Percentiles rank a stretch among this genome's conserved stretches.
Evolutionary conservation across 2,113 vertebrate genomes (phyloP).

Genomic region (Pachypanchax playfairii): DNA sequence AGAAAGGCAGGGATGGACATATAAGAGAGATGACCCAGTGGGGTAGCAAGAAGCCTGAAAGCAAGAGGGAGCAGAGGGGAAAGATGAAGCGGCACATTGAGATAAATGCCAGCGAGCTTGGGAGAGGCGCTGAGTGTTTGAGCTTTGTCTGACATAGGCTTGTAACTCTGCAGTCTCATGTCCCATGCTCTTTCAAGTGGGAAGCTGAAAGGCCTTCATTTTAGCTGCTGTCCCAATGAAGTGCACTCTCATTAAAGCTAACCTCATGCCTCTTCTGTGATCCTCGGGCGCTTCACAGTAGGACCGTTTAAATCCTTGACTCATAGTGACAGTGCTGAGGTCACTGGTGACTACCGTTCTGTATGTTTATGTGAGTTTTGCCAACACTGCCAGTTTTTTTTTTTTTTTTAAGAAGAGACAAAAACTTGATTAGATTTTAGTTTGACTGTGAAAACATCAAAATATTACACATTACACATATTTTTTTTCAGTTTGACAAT

Average conservation of each 20-base stretch:
- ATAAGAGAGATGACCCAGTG: constrained; percentile 23
- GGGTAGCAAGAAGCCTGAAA: constrained; percentile 3
- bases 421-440: too few species aligned
- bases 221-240: constrained; percentile 46
- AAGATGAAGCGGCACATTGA: constrained; percentile 45
- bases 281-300: constrained; percentile 18
- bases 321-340: neutral
- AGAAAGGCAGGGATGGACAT: constrained; percentile 17
- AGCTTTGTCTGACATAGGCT: constrained; percentile 36
- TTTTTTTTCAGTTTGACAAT: too few species aligned
- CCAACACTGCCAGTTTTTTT: neutral
- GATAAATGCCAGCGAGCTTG: constrained; percentile 51
- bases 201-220: constrained; percentile 54
- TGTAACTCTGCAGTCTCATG: constrained; percentile 41
- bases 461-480: too few species aligned
- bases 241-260: constrained; percentile 53
- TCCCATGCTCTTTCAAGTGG: constrained; percentile 68
- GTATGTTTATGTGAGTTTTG: neutral
- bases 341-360: neutral
- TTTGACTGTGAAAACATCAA: too few species aligned
- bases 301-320: constrained; percentile 32
- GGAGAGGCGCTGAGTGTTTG: constrained; percentile 46
- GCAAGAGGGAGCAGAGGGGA: constrained; percentile 10
- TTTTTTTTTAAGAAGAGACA: neutral
- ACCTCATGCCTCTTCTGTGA: constrained; percentile 52